Evolutionary conservation across 2,888 invertebrate genomes (phyloP), one percentile per base, ranked within the genome.

Genomic region (Caenorhabditis uteleia): DNA sequence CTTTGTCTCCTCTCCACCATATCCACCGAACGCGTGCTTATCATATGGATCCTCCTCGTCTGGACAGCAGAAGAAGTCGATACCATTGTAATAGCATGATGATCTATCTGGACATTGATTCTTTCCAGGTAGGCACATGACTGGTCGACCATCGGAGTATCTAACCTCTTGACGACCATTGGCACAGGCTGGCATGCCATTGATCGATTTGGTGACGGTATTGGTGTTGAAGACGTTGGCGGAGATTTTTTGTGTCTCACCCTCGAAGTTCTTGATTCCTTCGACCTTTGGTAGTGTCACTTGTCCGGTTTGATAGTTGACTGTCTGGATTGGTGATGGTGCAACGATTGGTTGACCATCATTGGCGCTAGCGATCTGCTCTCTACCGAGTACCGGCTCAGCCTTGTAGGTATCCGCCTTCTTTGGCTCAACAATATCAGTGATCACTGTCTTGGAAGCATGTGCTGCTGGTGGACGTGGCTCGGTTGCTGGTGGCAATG

Each of bases 31-130:
- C 1, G 62, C 74, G 53, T 75, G 82, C 53, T 77, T 74, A 47
- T 82, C 82, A 68, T 82, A 82, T 20, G 82, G 82, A 69, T 82
- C 80, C 34, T 76, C 79, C 26, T 69, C 72, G 40, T 81, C 79
- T 40, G 82, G 82, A 33, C 82, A 82, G 50, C 82, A 82, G 73
- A 77, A 79, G 75, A 73, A 82, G 65, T 82, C 80, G 53, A 82
- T 51, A 44, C 82, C 82, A 66, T 82, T 82, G 79, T 82, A 82
- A 61, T 76, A 82, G 68, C 82, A 82, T 14, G 77, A 77, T 3
- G 80, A 75, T 42, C 72, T 68, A 31, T 75, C 73, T 33, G 82
- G 82, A 33, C 82, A 82, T 47, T 82, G 67, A 33, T 81, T 74
- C 62, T 76, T 74, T 49, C 83, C 83, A 36, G 83, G 83, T 18